These are phyloP conservation scores for Acrocephalus kingi DNA, from an alignment of 2,113 vertebrate species.

Conservation along the genomic window DNA sequence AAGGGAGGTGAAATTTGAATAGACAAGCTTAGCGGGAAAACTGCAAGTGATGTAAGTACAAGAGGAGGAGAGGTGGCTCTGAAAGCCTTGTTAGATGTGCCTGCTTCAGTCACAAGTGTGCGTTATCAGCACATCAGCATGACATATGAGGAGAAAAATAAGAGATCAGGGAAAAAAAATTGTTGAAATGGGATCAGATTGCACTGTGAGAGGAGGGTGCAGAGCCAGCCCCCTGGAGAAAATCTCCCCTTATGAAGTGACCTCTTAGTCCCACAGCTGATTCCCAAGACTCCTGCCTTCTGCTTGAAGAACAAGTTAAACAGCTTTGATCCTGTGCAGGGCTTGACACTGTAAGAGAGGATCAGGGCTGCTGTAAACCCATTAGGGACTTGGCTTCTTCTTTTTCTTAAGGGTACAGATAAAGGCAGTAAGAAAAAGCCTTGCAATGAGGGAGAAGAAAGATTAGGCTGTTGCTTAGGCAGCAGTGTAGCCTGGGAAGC, in stretches of 20 bases:
- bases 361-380: background rate
- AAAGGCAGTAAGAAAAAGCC: background rate
- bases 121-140: accelerated
- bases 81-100: background rate
- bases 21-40: background rate
- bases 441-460: background rate
- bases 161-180: background rate
- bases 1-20: background rate
- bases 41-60: background rate
- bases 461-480: background rate
- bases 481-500: background rate
- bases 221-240: background rate
- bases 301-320: background rate
- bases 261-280: background rate
- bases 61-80: background rate
- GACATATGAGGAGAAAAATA: background rate
- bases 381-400: background rate
- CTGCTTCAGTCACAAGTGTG: background rate
- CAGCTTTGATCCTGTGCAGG: background rate
- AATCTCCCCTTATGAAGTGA: background rate
- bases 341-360: background rate
- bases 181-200: background rate
- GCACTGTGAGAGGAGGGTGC: background rate
- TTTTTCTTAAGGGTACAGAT: background rate
- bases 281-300: background rate